Base-by-base conservation (phyloP, 2,888 invertebrate genomes). In the Endomychus coccineus region DNA sequence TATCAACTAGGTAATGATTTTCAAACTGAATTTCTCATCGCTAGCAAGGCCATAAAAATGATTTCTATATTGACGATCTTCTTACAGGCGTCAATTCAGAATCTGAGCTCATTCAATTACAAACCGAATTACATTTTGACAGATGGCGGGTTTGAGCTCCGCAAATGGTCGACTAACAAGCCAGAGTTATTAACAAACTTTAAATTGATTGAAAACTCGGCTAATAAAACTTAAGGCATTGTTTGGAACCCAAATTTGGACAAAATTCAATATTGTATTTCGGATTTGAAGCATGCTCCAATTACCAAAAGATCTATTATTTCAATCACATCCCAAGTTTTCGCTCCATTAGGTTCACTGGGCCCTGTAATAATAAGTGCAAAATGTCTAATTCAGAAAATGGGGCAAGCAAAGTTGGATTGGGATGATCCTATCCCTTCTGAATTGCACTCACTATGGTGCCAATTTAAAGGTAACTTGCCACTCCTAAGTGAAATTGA, bases 321-420 rank as follows among this genome's bases (percentile, higher is more conserved):
- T 7, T 21, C 21, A 21, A n/a, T 21, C 6, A 21, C 21, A 7
- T 6, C 21, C 7, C 21, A 21, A 21, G n/a, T 21, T n/a, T 21
- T 21, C 21, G n/a, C n/a, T n/a, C n/a, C n/a, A n/a, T n/a, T n/a
- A n/a, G n/a, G n/a, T n/a, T n/a, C n/a, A n/a, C n/a, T n/a, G n/a
- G n/a, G n/a, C n/a, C n/a, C 21, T 7, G 21, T 21, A 21, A n/a
- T n/a, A n/a, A n/a, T n/a, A n/a, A n/a, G n/a, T n/a, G n/a, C n/a
- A n/a, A n/a, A n/a, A n/a, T n/a, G n/a, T n/a, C n/a, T n/a, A n/a
- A n/a, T n/a, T n/a, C n/a, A 21, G n/a, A 6, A 7, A 21, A 6
- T 21, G 21, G 6, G 21, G 21, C 21, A 21, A n/a, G 21, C 21
- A n/a, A 21, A n/a, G n/a, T n/a, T n/a, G n/a, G n/a, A n/a, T n/a